Evolutionary conservation across 2,888 invertebrate species (phyloP).

Genomic region (Latheticus oryzae): DNA sequence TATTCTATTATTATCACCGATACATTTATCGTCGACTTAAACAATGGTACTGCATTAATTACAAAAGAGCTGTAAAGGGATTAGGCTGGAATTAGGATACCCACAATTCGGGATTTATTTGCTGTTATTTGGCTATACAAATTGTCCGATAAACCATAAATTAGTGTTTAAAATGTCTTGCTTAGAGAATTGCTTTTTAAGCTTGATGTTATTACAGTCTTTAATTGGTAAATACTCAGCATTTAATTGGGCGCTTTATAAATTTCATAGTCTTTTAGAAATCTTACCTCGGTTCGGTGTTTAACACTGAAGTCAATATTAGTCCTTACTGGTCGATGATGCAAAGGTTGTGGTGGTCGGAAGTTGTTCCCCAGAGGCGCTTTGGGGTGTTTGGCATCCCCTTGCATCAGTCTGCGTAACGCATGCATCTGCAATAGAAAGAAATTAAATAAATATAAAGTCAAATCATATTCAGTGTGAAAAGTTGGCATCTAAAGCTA

Average conservation of each 20-base stretch:
- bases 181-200: constrained; percentile 10
- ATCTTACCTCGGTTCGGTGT: constrained; percentile 70
- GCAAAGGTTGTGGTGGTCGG: constrained; percentile 91
- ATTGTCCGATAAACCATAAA: constrained; percentile 24
- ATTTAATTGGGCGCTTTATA: constrained; percentile 12
- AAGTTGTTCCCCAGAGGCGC: constrained; percentile 95
- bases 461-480: constrained; percentile 48
- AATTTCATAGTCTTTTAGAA: too few relatives aligned
- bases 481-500: constrained; percentile 50
- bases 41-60: constrained; percentile 11
- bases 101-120: constrained; percentile 20
- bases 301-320: constrained; percentile 95
- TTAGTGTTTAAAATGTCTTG: constrained; percentile 15
- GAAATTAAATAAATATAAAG: constrained; percentile 8
- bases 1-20: constrained; percentile 2
- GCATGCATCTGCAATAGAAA: constrained; percentile 77
- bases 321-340: constrained; percentile 94
- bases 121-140: constrained; percentile 16
- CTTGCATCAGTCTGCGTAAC: constrained; percentile 88
- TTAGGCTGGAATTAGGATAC: constrained; percentile 15
- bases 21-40: constrained; percentile 8
- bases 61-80: constrained; percentile 6
- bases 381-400: constrained; percentile 86
- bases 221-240: constrained; percentile 2
- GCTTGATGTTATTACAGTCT: too few relatives aligned